These are phyloP conservation scores for Hypocryptadius cinnamomeus DNA, from an alignment of 2,113 vertebrate genomes.

Conservation along the genomic window DNA sequence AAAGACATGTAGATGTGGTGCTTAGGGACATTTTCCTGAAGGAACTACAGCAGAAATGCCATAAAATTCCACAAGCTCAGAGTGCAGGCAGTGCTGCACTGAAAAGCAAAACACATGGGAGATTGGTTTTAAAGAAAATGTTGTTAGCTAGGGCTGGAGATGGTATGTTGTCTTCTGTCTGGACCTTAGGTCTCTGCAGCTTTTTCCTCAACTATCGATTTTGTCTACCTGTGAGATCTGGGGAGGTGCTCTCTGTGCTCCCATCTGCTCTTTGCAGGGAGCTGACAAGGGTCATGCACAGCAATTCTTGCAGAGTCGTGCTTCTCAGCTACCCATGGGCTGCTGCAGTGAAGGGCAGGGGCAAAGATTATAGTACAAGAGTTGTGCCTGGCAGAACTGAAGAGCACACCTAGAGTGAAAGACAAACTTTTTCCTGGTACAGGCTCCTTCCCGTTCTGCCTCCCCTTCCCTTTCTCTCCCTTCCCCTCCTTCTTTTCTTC, in stretches of 20 bases:
- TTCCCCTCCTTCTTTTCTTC: background rate
- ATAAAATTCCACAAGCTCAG: background rate
- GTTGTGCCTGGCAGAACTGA: background rate
- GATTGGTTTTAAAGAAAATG: background rate
- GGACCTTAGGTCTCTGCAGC: background rate
- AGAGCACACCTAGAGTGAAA: background rate
- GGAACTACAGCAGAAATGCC: background rate
- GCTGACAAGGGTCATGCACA: background rate
- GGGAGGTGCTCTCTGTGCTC: background rate
- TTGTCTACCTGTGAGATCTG: background rate
- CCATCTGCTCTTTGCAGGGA: background rate
- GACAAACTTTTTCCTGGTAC: background rate
- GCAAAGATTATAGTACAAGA: background rate
- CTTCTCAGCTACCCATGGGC: background rate
- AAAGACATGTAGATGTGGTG: background rate
- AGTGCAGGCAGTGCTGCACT: background rate
- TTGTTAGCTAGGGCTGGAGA: background rate
- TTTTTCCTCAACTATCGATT: background rate
- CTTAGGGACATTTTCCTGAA: background rate
- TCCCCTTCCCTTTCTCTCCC: too few relatives aligned
- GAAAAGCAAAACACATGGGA: background rate
- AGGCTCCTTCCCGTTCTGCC: background rate
- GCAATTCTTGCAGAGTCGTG: background rate
- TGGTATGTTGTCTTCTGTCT: background rate
- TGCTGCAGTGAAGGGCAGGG: background rate